phyloP scores from a whole-genome alignment of 2,888 invertebrate species.

The Drosophila picticornis region DNA sequence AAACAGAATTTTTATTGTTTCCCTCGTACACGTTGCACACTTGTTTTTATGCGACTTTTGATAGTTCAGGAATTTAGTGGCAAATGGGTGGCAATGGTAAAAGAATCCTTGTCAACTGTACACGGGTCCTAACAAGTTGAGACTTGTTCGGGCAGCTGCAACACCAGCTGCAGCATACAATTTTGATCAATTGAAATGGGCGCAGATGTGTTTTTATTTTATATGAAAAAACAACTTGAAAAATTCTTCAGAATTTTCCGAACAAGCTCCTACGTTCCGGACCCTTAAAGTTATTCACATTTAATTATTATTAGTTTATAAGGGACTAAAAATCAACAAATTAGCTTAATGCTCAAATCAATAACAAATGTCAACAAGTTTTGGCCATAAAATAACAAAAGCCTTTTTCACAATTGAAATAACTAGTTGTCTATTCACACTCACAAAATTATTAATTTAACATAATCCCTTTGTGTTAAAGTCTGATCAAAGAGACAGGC shows the following conservation, averaged over 20 bases:
- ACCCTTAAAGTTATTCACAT: neutral
- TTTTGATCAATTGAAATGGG: neutral
- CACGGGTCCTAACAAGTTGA: slow-evolving; percentile 2
- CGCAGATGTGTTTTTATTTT: slow-evolving; percentile 1
- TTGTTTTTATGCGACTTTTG: slow-evolving; percentile 36
- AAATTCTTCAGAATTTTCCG: neutral
- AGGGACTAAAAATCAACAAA: neutral
- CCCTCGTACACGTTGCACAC: slow-evolving; percentile 17
- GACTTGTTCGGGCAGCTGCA: slow-evolving; percentile 5
- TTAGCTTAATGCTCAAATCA: neutral
- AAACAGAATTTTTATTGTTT: slow-evolving; percentile 17
- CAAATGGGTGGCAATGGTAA: neutral
- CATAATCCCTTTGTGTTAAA: slow-evolving; percentile 14
- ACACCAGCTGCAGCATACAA: slow-evolving; percentile 2
- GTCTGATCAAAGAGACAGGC: neutral
- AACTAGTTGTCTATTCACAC: slow-evolving; percentile 1
- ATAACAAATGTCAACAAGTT: neutral
- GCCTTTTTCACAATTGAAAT: neutral
- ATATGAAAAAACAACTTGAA: neutral
- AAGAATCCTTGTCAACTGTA: slow-evolving; percentile 9
- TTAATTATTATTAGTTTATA: neutral
- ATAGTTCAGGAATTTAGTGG: slow-evolving; percentile 1
- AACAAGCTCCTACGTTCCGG: neutral
- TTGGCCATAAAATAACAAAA: neutral
- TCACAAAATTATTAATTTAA: slow-evolving; percentile 25